Evolutionary conservation across 2,113 vertebrate species (phyloP).

Genomic region (Grammomys dolichurus): DNA sequence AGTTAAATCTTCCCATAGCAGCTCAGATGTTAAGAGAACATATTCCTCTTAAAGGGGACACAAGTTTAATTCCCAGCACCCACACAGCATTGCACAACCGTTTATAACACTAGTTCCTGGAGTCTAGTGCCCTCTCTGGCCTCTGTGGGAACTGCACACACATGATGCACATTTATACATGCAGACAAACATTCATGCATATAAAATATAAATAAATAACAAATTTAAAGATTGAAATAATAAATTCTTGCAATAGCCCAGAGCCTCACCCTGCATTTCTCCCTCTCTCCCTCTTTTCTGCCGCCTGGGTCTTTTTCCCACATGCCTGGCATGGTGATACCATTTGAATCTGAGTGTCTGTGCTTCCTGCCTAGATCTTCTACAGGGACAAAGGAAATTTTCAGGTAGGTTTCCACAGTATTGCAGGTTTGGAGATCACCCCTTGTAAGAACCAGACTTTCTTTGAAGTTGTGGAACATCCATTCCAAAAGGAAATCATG

Average conservation of each 20-base stretch:
- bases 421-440: neutral
- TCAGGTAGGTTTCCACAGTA: neutral
- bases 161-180: no score
- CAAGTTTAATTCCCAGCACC: neutral
- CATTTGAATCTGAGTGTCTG: neutral
- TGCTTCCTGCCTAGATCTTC: neutral
- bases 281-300: neutral
- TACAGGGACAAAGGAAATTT: neutral
- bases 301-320: neutral
- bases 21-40: neutral
- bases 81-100: neutral
- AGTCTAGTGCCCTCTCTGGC: neutral
- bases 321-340: neutral
- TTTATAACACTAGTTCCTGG: neutral
- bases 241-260: neutral
- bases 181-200: no score
- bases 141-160: neutral
- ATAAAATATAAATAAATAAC: neutral
- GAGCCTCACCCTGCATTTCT: neutral
- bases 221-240: neutral
- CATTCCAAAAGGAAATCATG: neutral
- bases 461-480: neutral
- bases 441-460: neutral
- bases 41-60: neutral
- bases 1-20: no score